Base-by-base conservation (phyloP, 2,113 vertebrate species). In the Petroica traversi region DNA sequence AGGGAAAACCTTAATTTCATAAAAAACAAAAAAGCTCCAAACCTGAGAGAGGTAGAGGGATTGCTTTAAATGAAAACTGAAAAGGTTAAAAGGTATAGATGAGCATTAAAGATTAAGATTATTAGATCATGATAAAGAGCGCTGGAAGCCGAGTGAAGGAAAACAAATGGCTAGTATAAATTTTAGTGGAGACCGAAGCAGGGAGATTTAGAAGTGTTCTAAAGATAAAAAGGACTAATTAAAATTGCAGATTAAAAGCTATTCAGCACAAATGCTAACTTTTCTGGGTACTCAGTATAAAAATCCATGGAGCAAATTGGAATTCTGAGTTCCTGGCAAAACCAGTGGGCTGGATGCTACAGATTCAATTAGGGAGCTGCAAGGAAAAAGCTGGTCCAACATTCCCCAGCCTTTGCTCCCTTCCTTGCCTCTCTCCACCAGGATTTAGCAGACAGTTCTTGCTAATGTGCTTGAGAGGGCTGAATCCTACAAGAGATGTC, bases 221-320 rank as follows among this genome's bases (percentile, higher is more conserved):
- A 79, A 73, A 95, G 91, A 94, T 86, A 91, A 97, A 88, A 82
- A 86, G 71, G 52, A 38, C 57, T 96, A 90, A 93, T 64, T 87
- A 95, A 88, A 95, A 94, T 8, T 46, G 92, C 85, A 97, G 97
- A 96, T 97, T 97, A 97, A 97, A 97, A 97, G 93, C 95, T 96
- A 91, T 97, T 97, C 62, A 33, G 94, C 92, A 94, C 84, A 97
- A 97, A 98, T 92, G 96, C 92, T 97, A 89, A 91, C 97, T 97
- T 98, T 98, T 84, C 75, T 89, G 92, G 88, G 77, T 66, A 93
- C 38, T 86, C 86, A 61, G 76, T 67, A 34, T 82, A 95, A 96
- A 97, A 97, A 96, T 94, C 92, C 46, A 49, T 87, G 96, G 91
- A 97, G 73, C 69, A 97, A 97, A 97, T 95, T 95, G 97, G 97